A percentile compares a stretch with the other conserved stretches of the same genome.
Conservation (phyloP, 2,888 invertebrate species). For the Beris morrisii region DNA sequence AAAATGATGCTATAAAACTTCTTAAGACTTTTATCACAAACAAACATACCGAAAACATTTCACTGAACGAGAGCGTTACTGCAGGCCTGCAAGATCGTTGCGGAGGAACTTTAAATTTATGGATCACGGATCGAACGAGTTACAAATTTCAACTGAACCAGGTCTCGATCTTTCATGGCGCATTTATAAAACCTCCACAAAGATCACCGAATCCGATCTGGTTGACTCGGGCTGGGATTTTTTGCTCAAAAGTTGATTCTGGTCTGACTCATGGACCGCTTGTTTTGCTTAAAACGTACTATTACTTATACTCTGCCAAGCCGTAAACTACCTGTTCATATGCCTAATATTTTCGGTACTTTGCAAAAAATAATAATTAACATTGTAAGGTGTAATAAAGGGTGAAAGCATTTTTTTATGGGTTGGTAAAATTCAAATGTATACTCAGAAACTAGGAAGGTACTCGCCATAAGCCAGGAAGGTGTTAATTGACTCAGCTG, state of each 20-base stretch:
- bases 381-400: not conserved
- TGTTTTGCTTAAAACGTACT: not conserved
- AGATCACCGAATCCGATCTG: constrained; percentile 28
- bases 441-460: not conserved
- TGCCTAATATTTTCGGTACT: too few relatives aligned
- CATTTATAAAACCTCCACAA: constrained; percentile 40
- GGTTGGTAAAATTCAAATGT: not conserved
- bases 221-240: constrained; percentile 11
- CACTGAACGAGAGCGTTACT: constrained; percentile 22
- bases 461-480: not conserved
- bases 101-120: constrained; percentile 15
- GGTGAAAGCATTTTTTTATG: constrained; percentile 16
- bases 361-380: too few relatives aligned
- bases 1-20: too few relatives aligned
- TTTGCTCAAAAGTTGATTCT: not conserved
- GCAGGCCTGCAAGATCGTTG: not conserved
- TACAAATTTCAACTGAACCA: constrained; percentile 42
- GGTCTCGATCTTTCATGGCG: constrained; percentile 39
- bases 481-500: constrained; percentile 15
- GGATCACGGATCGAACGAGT: constrained; percentile 37
- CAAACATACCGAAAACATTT: constrained; percentile 37
- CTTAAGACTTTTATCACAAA: not conserved
- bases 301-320: too few relatives aligned
- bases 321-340: too few relatives aligned
- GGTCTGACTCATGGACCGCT: constrained; percentile 10